A percentile compares a stretch with the other conserved stretches of the same genome.
Conservation (phyloP, 92 coral and sea anemone genomes). For the Zoanthus sansibaricus region DNA sequence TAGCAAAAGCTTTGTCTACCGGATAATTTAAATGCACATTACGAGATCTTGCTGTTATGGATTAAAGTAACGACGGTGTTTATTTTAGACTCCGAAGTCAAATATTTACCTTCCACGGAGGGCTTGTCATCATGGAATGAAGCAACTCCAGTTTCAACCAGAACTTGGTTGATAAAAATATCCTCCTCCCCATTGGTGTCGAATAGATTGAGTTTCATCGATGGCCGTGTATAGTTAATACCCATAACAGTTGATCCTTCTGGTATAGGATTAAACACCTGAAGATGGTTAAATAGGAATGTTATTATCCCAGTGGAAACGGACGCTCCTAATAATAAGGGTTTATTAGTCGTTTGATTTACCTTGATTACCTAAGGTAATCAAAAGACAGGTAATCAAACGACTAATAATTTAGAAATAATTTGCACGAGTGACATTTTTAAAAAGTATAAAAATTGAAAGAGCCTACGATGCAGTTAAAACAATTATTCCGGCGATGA, state of each 20-base stretch:
- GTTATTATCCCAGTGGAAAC: no score
- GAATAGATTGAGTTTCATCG: slow-evolving; percentile 71
- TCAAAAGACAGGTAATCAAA: no score
- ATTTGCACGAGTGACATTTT: no score
- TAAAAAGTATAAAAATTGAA: no score
- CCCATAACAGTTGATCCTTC: slow-evolving; percentile 56
- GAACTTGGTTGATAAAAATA: slow-evolving; percentile 76
- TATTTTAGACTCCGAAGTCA: neutral
- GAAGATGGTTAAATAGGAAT: neutral
- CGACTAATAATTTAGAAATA: no score
- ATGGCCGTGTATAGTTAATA: slow-evolving; percentile 73
- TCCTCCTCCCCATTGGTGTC: slow-evolving; percentile 93
- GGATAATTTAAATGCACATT: neutral
- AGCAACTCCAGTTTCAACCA: slow-evolving; percentile 73
- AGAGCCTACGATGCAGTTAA: no score
- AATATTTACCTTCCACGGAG: slow-evolving; percentile 1
- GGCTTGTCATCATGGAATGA: neutral
- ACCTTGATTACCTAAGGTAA: no score
- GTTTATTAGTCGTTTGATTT: no score
- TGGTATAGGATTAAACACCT: slow-evolving; percentile 57
- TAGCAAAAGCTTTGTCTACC: neutral
- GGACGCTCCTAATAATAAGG: no score
- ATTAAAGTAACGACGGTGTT: neutral
- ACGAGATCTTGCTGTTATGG: no score
- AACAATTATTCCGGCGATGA: no score